Conservation (phyloP, 2,888 invertebrate genomes). For the Morinoia aosen region DNA sequence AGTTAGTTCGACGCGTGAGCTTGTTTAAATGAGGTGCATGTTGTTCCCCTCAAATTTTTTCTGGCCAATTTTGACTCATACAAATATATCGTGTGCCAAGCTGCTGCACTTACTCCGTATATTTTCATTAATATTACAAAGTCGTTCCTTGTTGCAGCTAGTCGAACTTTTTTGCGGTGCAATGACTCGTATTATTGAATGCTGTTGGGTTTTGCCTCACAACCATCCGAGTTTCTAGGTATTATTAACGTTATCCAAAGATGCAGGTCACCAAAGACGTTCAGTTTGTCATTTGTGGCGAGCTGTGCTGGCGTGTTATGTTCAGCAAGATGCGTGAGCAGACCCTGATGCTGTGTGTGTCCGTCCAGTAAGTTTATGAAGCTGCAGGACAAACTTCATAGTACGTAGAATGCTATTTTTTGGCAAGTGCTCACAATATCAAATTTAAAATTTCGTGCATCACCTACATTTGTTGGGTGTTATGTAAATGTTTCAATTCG, state of each 20-base stretch:
- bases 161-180: neutral
- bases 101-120: no score
- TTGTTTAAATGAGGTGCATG: neutral
- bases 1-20: neutral
- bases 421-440: neutral
- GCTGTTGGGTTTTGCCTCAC: neutral
- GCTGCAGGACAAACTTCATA: neutral
- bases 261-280: neutral
- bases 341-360: neutral
- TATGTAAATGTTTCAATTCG: neutral
- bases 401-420: neutral
- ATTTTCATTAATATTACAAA: neutral
- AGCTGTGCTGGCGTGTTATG: neutral
- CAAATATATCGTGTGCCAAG: neutral
- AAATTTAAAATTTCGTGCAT: neutral
- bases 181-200: neutral
- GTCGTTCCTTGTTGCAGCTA: neutral
- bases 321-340: neutral
- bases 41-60: neutral
- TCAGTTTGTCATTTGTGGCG: neutral
- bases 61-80: neutral
- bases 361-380: neutral
- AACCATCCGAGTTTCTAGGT: neutral
- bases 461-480: neutral
- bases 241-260: neutral